phyloP scores from a whole-genome alignment of 1,140 invertebrate genomes.

The Aphis craccivora region DNA sequence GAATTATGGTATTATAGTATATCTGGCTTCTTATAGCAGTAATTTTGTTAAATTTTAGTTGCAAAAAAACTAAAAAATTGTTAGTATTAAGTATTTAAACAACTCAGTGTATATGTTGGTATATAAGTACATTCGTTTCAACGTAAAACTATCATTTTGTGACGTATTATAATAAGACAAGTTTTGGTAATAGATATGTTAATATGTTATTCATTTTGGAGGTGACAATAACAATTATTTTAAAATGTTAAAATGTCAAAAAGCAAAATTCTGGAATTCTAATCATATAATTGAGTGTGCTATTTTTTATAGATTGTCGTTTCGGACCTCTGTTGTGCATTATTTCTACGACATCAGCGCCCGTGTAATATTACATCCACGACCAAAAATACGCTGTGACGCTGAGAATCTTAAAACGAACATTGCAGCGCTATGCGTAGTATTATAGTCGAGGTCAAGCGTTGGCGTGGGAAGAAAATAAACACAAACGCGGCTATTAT shows the following conservation, averaged over 20 bases:
- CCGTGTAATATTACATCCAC: background rate
- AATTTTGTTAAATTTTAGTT: no score
- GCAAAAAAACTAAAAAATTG: no score
- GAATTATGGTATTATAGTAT: no score
- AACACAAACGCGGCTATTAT: conserved; percentile 12
- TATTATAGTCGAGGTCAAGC: conserved; percentile 13
- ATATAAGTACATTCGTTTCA: background rate
- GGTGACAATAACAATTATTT: background rate
- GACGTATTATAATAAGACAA: background rate
- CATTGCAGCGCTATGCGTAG: background rate
- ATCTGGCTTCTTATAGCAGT: no score
- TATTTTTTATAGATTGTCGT: background rate
- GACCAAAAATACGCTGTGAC: conserved; percentile 18
- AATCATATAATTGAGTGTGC: background rate
- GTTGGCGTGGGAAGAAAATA: conserved; percentile 40
- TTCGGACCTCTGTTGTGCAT: background rate
- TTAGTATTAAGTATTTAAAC: no score
- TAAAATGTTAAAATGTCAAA: background rate
- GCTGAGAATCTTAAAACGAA: background rate
- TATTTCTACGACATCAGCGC: background rate
- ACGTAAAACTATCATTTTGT: background rate
- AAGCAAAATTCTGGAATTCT: background rate
- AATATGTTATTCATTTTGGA: background rate
- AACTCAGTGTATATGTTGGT: background rate
- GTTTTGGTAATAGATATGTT: no score